A percentile compares a stretch with the other conserved stretches of the same genome.
phyloP scores from a whole-genome alignment of 1,140 invertebrate species.

The Metopolophium dirhodum region DNA sequence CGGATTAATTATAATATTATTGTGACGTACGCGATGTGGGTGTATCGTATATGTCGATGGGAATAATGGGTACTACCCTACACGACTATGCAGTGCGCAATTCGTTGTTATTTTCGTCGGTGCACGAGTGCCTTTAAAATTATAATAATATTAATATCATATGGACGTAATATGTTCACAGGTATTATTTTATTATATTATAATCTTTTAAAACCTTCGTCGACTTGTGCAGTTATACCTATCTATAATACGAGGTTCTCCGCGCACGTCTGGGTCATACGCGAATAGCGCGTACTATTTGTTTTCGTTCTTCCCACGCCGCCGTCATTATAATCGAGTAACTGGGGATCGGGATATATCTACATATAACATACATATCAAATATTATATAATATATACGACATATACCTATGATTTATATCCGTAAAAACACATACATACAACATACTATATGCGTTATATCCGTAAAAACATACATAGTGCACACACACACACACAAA shows the following conservation, averaged over 20 bases:
- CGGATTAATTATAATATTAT: background rate
- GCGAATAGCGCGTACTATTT: background rate
- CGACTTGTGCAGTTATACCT: background rate
- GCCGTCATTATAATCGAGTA: background rate
- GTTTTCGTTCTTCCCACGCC: background rate
- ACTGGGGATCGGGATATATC: background rate
- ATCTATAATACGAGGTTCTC: background rate
- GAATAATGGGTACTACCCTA: background rate
- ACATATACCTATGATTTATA: too few species aligned
- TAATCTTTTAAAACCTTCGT: background rate
- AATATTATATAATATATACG: too few species aligned
- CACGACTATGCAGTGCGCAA: background rate
- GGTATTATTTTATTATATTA: too few species aligned
- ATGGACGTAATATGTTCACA: background rate
- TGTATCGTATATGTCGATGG: background rate
- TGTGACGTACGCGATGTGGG: background rate
- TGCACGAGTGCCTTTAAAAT: too few species aligned
- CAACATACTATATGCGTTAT: too few species aligned
- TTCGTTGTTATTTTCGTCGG: background rate
- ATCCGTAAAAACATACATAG: background rate
- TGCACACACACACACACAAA: background rate
- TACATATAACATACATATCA: too few species aligned
- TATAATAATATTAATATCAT: too few species aligned
- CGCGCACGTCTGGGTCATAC: background rate
- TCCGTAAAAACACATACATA: too few species aligned